Evolutionary conservation across 2,113 vertebrate genomes (phyloP).

Genomic region (Vulpes vulpes): DNA sequence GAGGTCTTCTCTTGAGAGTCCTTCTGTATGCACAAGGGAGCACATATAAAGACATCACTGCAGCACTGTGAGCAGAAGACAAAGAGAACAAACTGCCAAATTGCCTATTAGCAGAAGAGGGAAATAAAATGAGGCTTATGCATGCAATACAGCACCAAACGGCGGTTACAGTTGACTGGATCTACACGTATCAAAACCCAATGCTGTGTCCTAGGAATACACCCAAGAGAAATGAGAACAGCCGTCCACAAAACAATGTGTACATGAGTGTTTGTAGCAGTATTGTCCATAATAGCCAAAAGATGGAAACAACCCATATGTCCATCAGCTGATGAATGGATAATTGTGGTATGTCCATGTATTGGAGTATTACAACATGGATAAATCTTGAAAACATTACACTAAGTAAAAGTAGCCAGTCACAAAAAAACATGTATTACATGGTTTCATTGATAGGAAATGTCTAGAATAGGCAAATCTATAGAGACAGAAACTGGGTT

Average conservation of each 20-base stretch:
- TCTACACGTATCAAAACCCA: neutral
- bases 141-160: neutral
- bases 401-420: neutral
- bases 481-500: neutral
- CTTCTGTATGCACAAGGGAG: fast-evolving
- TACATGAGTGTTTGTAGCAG: neutral
- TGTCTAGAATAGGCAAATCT: neutral
- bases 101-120: neutral
- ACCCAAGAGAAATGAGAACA: neutral
- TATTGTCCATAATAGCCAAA: neutral
- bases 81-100: neutral
- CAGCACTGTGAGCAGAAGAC: neutral
- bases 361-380: neutral
- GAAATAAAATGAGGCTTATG: neutral
- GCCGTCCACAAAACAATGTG: neutral
- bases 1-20: neutral
- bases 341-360: neutral
- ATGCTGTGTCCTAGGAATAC: neutral
- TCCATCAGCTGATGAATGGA: neutral
- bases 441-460: neutral
- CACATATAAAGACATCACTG: neutral
- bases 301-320: neutral
- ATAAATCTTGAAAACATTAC: neutral
- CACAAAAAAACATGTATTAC: neutral
- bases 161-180: neutral